Evolutionary conservation across 1,140 invertebrate species (phyloP), one percentile per base, ranked within the genome.

Genomic region (Cataglyphis hispanica): DNA sequence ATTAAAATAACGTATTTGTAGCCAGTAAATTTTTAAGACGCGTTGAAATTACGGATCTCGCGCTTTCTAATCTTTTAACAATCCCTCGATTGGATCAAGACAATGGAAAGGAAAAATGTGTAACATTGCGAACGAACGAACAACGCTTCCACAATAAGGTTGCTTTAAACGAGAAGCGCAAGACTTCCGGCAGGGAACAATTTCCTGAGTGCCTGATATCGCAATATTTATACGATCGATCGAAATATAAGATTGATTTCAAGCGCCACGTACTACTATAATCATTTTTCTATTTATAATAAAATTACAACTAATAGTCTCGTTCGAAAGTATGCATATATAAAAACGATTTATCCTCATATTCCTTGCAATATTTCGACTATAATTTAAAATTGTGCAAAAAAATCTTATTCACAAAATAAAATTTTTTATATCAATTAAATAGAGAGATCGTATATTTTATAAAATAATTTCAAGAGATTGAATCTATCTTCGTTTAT

Each of bases 291-390:
- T 19, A 43, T 19, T 50, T 34, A 13, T 2, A 13, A 16, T 1
- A 34, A 34, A 50, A 31, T 60, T 13, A 22, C 10, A 19, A 7
- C 34, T 22, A 69, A 67, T 75, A 81, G 25, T 63, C 61, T 60
- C 34, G 58, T 7, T 11, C 7, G 27, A 64, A 4, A 25, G 46
- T 27, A 19, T 3, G n/a, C 2, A 7, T 16, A 5, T 19, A 85
- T 37, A 40, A 86, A 89, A 81, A 85, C 66, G 88, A 86, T 89
- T 69, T 46, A 76, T 81, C 25, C 53, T 72, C 58, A 63, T 56
- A 50, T 34, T 34, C 50, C 37, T 56, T 37, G 25, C 50, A 58
- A 76, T 63, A 56, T 61, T 89, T 77, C 34, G 58, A 56, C 16
- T 58, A 64, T 13, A 46, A 31, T 25, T 75, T 11, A 43, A 43